Evolutionary conservation across 2,888 invertebrate species (phyloP).

Genomic region (Meganola albula): DNA sequence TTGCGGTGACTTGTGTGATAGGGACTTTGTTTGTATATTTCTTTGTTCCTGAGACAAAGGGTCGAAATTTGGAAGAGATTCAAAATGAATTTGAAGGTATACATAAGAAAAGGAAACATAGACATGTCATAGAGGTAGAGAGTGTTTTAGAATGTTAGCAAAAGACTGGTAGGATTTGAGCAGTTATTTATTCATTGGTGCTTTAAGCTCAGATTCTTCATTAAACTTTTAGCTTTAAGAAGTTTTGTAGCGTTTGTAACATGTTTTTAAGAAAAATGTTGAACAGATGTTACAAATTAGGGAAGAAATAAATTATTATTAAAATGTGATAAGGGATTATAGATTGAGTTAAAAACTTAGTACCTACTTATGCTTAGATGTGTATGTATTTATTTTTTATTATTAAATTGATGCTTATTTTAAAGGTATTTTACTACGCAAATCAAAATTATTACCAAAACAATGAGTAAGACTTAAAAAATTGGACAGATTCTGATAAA

Average conservation of each 20-base stretch:
- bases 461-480: no score
- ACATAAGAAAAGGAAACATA: slow-evolving; percentile 58
- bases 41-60: slow-evolving; percentile 84
- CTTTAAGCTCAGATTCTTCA: slow-evolving; percentile 9
- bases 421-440: no score
- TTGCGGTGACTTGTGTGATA: slow-evolving; percentile 77
- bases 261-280: neutral
- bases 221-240: slow-evolving; percentile 7
- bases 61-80: slow-evolving; percentile 74
- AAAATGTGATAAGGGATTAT: slow-evolving; percentile 20
- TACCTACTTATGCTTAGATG: slow-evolving; percentile 17
- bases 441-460: no score
- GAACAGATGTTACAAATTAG: slow-evolving; percentile 8
- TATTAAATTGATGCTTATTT: no score
- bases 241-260: slow-evolving; percentile 3
- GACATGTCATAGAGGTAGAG: slow-evolving; percentile 66
- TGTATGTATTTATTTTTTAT: slow-evolving; percentile 13
- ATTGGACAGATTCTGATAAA: no score
- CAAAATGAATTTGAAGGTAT: slow-evolving; percentile 71
- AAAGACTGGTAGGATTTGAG: slow-evolving; percentile 24
- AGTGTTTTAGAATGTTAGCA: slow-evolving; percentile 47
- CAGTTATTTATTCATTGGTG: neutral
- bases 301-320: slow-evolving; percentile 26
- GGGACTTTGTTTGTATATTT: slow-evolving; percentile 80
- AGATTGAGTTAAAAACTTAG: slow-evolving; percentile 14